phyloP scores from a whole-genome alignment of 1,140 invertebrate species.

The Brachionus asplanchnoidis region DNA sequence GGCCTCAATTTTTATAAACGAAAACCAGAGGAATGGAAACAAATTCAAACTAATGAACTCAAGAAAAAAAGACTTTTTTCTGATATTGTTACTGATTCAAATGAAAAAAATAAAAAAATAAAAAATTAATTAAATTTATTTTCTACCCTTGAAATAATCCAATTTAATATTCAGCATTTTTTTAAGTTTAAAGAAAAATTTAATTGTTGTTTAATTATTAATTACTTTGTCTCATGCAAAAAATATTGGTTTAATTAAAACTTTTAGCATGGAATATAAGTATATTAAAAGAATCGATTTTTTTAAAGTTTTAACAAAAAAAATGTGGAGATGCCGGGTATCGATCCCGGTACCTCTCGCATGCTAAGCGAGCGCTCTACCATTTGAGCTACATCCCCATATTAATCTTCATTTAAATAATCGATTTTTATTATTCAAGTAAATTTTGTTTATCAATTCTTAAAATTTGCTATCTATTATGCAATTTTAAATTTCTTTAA shows the following conservation, averaged over 20 bases:
- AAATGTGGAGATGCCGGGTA: neutral
- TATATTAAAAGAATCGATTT: neutral
- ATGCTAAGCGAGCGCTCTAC: too few species aligned
- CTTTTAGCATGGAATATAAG: too few species aligned
- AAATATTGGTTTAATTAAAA: too few species aligned
- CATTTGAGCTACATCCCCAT: neutral
- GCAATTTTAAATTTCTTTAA: too few species aligned
- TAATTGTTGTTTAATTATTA: too few species aligned
- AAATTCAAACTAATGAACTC: conserved; percentile 25
- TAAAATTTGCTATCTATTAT: too few species aligned
- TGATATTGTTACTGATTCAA: neutral
- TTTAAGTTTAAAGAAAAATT: too few species aligned
- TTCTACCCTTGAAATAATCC: too few species aligned
- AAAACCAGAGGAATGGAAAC: conserved; percentile 39
- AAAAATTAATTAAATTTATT: neutral
- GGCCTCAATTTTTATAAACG: conserved; percentile 28
- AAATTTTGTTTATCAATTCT: neutral
- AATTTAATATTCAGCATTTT: too few species aligned
- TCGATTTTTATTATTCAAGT: neutral
- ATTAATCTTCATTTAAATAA: neutral
- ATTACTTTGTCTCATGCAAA: too few species aligned
- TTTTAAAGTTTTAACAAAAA: neutral
- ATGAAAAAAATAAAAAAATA: conserved; percentile 27
- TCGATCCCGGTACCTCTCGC: too few species aligned
- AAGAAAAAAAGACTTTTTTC: conserved; percentile 34